phyloP scores from a whole-genome alignment of 53 echinoderm and acorn worm genomes.

The Antedon mediterranea region DNA sequence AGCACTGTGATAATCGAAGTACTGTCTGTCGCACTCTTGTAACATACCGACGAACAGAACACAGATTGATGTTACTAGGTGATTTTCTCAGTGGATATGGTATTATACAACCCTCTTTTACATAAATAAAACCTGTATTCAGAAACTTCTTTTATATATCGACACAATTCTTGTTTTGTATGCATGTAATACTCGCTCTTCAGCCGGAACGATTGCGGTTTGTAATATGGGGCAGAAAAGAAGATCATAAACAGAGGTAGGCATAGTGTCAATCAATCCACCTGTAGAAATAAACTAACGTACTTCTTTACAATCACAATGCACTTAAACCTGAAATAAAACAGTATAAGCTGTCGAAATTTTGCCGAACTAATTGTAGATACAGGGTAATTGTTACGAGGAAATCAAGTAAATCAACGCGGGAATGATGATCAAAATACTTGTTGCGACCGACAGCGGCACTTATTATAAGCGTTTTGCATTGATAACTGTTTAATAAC shows the following conservation, averaged over 20 bases:
- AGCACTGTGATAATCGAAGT: background rate
- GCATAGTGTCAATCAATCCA: background rate
- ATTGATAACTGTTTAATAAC: too few relatives aligned
- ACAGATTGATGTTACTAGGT: background rate
- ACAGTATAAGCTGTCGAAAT: background rate
- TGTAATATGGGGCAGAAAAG: background rate
- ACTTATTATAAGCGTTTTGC: too few relatives aligned
- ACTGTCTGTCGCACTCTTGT: background rate
- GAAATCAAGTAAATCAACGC: too few relatives aligned
- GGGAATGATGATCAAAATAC: too few relatives aligned
- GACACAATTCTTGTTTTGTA: background rate
- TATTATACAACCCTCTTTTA: background rate
- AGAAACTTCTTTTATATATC: background rate
- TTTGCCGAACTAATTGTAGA: background rate
- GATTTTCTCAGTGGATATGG: background rate
- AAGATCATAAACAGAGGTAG: background rate
- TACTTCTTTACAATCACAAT: background rate
- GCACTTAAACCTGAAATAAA: background rate
- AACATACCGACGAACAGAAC: background rate
- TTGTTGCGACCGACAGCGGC: too few relatives aligned
- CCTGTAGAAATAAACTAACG: background rate
- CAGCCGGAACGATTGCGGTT: background rate
- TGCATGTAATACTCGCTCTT: background rate
- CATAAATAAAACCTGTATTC: background rate
- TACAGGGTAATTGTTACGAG: too few relatives aligned